A percentile compares a stretch with the other conserved stretches of the same genome.
Evolutionary conservation across 2,888 invertebrate species (phyloP).

Genomic region (Mesorhabditis belari): DNA sequence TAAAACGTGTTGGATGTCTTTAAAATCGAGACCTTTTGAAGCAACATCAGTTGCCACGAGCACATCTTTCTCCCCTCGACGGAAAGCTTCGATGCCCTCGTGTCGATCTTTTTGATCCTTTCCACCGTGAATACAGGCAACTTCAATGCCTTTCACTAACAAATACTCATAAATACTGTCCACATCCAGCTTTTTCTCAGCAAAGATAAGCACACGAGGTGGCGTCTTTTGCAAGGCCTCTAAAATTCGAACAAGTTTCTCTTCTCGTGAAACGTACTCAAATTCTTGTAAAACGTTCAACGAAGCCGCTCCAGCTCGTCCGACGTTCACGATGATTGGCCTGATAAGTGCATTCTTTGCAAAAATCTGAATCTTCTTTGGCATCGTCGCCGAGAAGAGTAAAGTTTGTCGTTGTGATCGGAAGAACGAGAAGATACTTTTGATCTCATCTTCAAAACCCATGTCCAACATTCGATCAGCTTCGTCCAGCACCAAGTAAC

Average conservation of each 20-base stretch:
- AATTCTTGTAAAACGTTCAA: constrained; percentile 84
- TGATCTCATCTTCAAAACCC: constrained; percentile 98
- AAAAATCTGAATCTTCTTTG: constrained; percentile 96
- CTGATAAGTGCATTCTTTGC: constrained; percentile 62
- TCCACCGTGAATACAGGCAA: constrained; percentile 96
- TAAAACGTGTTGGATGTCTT: constrained; percentile 93
- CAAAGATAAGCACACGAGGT: constrained; percentile 84
- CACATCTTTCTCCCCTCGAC: constrained; percentile 85
- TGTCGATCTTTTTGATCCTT: constrained; percentile 78
- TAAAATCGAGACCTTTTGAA: constrained; percentile 94
- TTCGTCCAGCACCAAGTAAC: constrained; percentile 94
- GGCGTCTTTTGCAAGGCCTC: constrained; percentile 90
- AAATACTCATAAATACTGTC: constrained; percentile 98
- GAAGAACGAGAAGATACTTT: constrained; percentile 97
- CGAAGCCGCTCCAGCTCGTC: constrained; percentile 93
- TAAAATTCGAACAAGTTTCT: constrained; percentile 80
- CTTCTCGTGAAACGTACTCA: constrained; percentile 94
- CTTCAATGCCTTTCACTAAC: constrained; percentile 88
- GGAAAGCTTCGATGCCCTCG: constrained; percentile 85
- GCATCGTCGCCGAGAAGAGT: constrained; percentile 98
- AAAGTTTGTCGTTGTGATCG: constrained; percentile 89
- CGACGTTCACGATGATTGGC: constrained; percentile 91
- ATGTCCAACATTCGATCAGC: constrained; percentile 99
- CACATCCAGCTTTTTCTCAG: constrained; percentile 97
- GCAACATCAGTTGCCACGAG: constrained; percentile 98